Evolutionary conservation across 2,113 vertebrate genomes (phyloP).

Genomic region (Uria lomvia): DNA sequence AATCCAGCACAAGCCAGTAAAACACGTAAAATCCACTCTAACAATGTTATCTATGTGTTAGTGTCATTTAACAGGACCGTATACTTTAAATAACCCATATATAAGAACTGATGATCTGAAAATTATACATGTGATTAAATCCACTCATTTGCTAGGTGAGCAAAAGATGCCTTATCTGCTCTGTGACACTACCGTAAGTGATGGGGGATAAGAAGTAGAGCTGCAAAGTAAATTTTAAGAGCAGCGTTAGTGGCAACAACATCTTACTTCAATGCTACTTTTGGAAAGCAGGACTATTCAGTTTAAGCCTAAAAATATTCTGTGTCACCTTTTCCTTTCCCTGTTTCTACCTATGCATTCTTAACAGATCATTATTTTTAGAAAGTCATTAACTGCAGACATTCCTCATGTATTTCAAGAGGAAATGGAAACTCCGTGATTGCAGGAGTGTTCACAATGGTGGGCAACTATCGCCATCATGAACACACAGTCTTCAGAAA

Average conservation of each 20-base stretch:
- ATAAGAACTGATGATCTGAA: background rate
- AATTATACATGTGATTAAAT: background rate
- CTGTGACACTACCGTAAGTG: background rate
- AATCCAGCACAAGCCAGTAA: background rate
- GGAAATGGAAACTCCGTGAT: background rate
- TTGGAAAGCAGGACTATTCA: background rate
- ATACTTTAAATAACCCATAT: background rate
- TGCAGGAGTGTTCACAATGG: background rate
- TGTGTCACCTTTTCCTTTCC: background rate
- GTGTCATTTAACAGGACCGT: background rate
- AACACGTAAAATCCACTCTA: background rate
- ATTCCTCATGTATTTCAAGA: background rate
- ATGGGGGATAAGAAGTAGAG: rapidly evolving
- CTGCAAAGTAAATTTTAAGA: background rate
- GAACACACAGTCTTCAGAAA: background rate
- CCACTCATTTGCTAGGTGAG: background rate
- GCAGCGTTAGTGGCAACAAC: background rate
- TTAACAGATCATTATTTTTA: background rate
- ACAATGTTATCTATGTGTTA: rapidly evolving
- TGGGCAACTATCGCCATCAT: background rate
- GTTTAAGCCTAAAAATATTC: background rate
- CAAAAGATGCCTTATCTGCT: background rate
- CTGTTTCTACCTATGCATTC: background rate
- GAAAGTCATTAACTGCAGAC: background rate
- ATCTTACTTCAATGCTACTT: background rate